Percentiles rank a stretch among this genome's conserved stretches.
Evolutionary conservation across 2,113 vertebrate genomes (phyloP).

Genomic region (Sinocyclocheilus maitianheensis): DNA sequence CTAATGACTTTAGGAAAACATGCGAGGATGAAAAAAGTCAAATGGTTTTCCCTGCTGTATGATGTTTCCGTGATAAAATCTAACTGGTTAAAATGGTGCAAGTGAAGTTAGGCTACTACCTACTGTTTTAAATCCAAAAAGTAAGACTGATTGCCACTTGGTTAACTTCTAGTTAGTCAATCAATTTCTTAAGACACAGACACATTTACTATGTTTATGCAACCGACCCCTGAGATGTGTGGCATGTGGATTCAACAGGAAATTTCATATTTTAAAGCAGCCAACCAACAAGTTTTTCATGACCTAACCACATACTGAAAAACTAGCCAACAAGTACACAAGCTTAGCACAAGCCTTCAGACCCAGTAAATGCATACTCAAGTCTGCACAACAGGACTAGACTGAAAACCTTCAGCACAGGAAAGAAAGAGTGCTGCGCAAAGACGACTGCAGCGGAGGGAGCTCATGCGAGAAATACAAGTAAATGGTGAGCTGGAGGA

Average conservation of each 20-base stretch:
- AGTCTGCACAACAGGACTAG: background rate
- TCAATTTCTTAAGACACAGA: background rate
- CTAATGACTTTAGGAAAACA: background rate
- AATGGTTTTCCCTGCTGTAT: background rate
- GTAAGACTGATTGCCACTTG: background rate
- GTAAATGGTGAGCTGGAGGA: constrained; percentile 69
- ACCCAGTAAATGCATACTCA: background rate
- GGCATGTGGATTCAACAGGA: background rate
- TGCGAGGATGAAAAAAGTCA: background rate
- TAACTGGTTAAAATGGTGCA: background rate
- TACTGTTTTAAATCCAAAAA: background rate
- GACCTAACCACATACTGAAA: no score
- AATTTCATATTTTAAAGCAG: background rate
- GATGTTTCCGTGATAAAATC: background rate
- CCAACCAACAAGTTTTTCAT: no score
- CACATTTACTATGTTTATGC: background rate
- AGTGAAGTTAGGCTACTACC: background rate
- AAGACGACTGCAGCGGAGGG: constrained; percentile 59
- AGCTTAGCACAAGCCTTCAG: background rate
- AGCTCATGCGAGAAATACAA: constrained; percentile 72
- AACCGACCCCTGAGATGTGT: background rate
- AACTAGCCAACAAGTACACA: background rate
- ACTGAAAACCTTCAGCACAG: background rate
- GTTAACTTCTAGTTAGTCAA: background rate
- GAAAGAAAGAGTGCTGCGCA: background rate